Base-by-base conservation (phyloP, 2,113 vertebrate species). In the Cettia cetti region DNA sequence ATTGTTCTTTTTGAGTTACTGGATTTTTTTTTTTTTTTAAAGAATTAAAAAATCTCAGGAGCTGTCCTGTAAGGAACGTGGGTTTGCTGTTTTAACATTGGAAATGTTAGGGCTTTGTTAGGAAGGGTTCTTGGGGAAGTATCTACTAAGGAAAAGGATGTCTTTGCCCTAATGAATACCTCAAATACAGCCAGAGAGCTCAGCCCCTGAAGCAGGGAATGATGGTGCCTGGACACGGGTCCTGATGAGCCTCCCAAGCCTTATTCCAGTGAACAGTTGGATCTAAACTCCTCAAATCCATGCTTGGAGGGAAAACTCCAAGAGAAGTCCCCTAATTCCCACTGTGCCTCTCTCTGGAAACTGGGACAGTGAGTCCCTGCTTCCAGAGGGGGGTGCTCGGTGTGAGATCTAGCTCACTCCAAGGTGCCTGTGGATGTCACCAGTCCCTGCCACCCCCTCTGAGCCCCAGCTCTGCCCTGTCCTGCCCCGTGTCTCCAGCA, bases 21-120 rank as follows among this genome's bases (percentile, higher is more conserved):
- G 63, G 53, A 61, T 5, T 47, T 75, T 6, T 31, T 20, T 11
- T 42, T 23, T 30, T 49, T 30, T 82, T 54, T 63, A 4, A 79
- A 59, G 65, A 88, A 35, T 15, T 17, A 82, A 66, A 70, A 72
- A 64, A 63, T 4, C 4, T 9, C 27, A 35, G 68, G 59, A 92
- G 31, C 37, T 65, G 59, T 80, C 77, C 37, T 75, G 3, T 42
- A 18, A 59, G 28, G 60, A 85, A 74, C 28, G 39, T 56, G 56
- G 47, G 1, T 54, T 63, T 80, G 37, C 28, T 54, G 52, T 40
- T 94, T 82, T 57, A 90, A 69, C 69, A 35, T 24, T 6, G 21
- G 69, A 72, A 49, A 45, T 28, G 87, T 95, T 92, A 93, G 70
- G 83, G 49, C 50, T 95, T 60, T 66, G 79, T 89, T 95, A 96